Evolutionary conservation across 2,113 vertebrate species (phyloP).

Genomic region (Menura novaehollandiae): DNA sequence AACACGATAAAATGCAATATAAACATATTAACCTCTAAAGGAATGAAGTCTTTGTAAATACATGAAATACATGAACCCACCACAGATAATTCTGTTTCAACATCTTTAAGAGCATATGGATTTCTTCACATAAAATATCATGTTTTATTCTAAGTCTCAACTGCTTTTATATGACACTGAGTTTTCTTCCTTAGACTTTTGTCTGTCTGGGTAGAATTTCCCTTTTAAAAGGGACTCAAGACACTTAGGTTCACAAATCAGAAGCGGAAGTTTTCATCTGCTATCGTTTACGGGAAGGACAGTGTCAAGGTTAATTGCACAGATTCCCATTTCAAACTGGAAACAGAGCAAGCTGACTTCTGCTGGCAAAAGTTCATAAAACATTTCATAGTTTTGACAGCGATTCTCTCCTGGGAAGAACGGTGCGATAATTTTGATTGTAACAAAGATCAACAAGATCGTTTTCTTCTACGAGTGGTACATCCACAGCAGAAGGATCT

Average conservation of each 20-base stretch:
- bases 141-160: background rate
- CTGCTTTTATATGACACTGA: background rate
- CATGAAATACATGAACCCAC: background rate
- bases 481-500: background rate
- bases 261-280: background rate
- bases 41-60: background rate
- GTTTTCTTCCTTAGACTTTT: background rate
- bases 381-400: background rate
- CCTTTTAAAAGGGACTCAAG: background rate
- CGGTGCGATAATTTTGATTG: background rate
- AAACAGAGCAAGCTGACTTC: background rate
- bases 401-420: background rate
- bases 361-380: background rate
- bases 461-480: background rate
- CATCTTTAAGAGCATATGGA: background rate
- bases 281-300: background rate
- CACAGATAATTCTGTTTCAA: background rate
- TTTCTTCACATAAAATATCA: background rate
- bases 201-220: background rate
- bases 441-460: background rate
- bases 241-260: background rate
- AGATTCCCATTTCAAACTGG: background rate
- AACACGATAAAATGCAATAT: background rate
- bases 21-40: background rate
- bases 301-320: conserved; percentile 19